Conservation (phyloP, 2,888 invertebrate species). For the Drosophila percnosoma region DNA sequence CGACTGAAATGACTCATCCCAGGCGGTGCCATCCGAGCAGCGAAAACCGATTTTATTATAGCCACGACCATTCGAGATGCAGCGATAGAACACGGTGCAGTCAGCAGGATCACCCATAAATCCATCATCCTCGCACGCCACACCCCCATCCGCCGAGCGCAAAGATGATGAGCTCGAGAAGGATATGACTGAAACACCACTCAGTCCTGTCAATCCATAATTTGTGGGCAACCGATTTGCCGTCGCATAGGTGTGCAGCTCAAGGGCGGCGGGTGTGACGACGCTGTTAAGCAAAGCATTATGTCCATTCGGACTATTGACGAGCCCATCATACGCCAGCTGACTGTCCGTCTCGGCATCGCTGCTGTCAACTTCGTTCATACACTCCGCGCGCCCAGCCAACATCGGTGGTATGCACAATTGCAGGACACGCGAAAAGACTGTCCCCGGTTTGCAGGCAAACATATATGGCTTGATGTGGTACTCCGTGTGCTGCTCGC, state of each 20-base stretch:
- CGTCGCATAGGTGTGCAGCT: conserved; percentile 62
- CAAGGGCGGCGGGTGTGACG: conserved; percentile 63
- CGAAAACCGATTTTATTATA: conserved; percentile 89
- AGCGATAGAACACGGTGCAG: conserved; percentile 91
- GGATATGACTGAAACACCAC: conserved; percentile 83
- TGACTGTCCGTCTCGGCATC: conserved; percentile 53
- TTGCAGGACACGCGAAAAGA: conserved; percentile 89
- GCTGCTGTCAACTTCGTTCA: conserved; percentile 81
- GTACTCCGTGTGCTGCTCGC: conserved; percentile 87
- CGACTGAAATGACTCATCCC: conserved; percentile 89
- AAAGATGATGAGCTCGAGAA: conserved; percentile 81
- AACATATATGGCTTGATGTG: conserved; percentile 87
- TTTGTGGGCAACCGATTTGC: conserved; percentile 75
- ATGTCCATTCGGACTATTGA: conserved; percentile 49
- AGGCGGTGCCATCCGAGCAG: conserved; percentile 91
- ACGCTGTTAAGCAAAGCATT: conserved; percentile 58
- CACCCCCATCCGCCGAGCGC: conserved; percentile 69
- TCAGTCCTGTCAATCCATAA: conserved; percentile 82
- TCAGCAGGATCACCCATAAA: conserved; percentile 89
- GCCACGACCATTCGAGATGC: conserved; percentile 88
- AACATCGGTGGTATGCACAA: conserved; percentile 90
- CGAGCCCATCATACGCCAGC: conserved; percentile 63
- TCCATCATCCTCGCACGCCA: conserved; percentile 88
- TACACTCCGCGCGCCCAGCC: conserved; percentile 89
- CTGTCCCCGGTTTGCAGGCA: conserved; percentile 90